These are phyloP conservation scores for Salminus brasiliensis DNA, from an alignment of 2,113 vertebrate species.

Conservation along the genomic window DNA sequence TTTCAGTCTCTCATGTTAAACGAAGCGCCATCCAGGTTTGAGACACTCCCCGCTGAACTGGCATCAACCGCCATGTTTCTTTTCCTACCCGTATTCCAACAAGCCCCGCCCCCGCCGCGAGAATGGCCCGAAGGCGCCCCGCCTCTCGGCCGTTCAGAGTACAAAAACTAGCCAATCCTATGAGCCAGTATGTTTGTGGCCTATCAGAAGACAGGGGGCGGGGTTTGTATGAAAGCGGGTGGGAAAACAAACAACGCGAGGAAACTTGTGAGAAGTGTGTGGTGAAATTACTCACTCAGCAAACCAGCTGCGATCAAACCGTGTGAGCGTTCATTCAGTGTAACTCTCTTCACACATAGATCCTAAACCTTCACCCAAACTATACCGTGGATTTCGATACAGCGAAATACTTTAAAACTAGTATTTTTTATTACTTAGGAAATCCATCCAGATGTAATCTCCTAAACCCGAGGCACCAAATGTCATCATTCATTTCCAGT, in stretches of 20 bases:
- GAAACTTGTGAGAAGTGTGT: background rate
- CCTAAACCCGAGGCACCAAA: background rate
- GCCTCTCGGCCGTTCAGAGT: background rate
- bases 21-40: slow-evolving; percentile 37
- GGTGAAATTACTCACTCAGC: background rate
- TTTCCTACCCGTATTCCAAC: background rate
- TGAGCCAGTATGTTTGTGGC: background rate
- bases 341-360: background rate
- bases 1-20: slow-evolving; percentile 13
- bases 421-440: too few relatives aligned
- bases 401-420: too few relatives aligned
- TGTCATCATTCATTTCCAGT: background rate
- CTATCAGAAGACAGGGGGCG: background rate
- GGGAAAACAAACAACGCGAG: background rate
- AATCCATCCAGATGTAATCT: background rate
- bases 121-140: background rate
- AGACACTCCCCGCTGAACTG: slow-evolving; percentile 45
- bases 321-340: background rate
- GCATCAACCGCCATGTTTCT: background rate
- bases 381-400: too few relatives aligned
- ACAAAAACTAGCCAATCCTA: background rate
- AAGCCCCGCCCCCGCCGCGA: background rate
- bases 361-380: too few relatives aligned
- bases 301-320: too few relatives aligned
- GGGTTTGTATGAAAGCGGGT: background rate